A percentile compares a stretch with the other conserved stretches of the same genome.
Evolutionary conservation across 1,140 invertebrate species (phyloP).

Genomic region (Steinernema feltiae): DNA sequence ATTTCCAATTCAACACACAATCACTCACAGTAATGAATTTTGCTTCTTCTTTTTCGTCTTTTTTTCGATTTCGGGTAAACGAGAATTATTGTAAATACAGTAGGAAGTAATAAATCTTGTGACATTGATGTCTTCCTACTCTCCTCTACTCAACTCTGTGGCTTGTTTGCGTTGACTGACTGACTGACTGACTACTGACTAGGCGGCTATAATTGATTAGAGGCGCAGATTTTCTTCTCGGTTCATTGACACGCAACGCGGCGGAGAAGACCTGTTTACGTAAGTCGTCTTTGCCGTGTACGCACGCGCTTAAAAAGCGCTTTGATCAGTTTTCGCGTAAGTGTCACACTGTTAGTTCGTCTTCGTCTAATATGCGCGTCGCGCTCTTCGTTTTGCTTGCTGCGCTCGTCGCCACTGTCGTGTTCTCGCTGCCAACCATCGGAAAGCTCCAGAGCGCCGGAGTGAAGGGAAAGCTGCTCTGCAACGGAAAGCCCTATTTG

Average conservation of each 20-base stretch:
- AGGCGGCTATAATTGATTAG: constrained; percentile 15
- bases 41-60: neutral
- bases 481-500: constrained; percentile 38
- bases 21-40: too few species aligned
- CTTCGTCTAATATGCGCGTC: neutral
- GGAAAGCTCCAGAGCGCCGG: constrained; percentile 28
- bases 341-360: too few species aligned
- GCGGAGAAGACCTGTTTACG: neutral
- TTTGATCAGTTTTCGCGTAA: constrained; percentile 10
- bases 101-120: constrained; percentile 13
- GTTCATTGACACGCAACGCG: constrained; percentile 11
- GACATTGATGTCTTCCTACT: neutral
- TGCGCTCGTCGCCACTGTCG: neutral
- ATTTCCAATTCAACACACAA: neutral
- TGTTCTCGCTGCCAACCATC: constrained; percentile 22
- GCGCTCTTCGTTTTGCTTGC: neutral
- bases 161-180: neutral
- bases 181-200: neutral
- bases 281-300: neutral
- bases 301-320: neutral
- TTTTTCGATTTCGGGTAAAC: neutral
- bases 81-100: neutral
- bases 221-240: neutral
- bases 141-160: neutral
- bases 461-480: constrained; percentile 33